Conservation (phyloP, 2,888 invertebrate genomes). For the Acanthosepion pharaonis region DNA sequence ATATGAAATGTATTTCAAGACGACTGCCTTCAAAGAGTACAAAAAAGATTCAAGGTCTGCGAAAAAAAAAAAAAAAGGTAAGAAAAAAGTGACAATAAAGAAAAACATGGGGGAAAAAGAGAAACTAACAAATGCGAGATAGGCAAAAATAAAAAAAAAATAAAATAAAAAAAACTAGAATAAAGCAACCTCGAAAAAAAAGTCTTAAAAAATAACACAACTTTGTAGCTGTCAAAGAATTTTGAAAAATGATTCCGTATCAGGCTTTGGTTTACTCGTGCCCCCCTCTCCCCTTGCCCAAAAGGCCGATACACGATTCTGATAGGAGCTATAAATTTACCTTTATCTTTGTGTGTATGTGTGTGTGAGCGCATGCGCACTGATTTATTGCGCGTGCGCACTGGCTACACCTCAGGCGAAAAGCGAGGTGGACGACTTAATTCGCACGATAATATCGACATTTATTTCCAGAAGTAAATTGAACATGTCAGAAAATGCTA, state of each 20-base stretch:
- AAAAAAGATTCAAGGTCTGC: background rate
- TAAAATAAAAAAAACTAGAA: background rate
- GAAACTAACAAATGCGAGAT: background rate
- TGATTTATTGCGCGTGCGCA: slow-evolving; percentile 43
- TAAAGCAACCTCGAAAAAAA: background rate
- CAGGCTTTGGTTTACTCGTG: background rate
- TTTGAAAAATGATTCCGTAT: slow-evolving; percentile 9
- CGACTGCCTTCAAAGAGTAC: too few relatives aligned
- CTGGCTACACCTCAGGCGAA: background rate
- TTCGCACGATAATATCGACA: slow-evolving; percentile 42
- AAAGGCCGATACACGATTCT: slow-evolving; percentile 20
- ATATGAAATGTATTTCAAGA: background rate
- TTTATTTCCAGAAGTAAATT: slow-evolving; percentile 46
- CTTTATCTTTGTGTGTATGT: background rate
- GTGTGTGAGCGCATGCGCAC: background rate
- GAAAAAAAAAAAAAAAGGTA: background rate
- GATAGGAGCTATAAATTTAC: background rate
- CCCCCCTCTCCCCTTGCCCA: background rate
- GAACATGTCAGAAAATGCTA: slow-evolving; percentile 37
- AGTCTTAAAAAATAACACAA: background rate
- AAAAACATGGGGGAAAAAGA: background rate
- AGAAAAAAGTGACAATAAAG: background rate
- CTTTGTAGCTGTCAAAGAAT: background rate
- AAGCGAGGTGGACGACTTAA: slow-evolving; percentile 43
- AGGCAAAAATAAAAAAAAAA: background rate